Base-by-base conservation (phyloP, 2,113 vertebrate species). In the Corynorhinus townsendii region DNA sequence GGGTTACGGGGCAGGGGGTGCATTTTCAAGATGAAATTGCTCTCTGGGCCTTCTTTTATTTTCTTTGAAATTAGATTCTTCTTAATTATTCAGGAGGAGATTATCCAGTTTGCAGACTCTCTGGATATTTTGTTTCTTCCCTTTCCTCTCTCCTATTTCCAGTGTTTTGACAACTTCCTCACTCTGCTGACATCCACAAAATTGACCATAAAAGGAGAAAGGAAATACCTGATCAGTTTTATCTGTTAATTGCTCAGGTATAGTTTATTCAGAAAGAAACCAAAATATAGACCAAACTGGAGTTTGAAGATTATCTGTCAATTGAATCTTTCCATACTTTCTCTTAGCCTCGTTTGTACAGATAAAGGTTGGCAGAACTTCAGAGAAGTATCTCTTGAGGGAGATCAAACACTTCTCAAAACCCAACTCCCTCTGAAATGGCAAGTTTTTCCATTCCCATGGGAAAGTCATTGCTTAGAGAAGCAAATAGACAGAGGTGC, bases 331-430 rank as follows among this genome's bases (percentile, higher is more conserved):
- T 54, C 94, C 86, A 64, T 95, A 66, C 86, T 89, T 66, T 95
- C 75, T 86, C 76, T 95, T 77, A 86, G 86, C 94, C 83, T 95
- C 94, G 82, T 96, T 95, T 95, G 76, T 86, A 85, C 86, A 93
- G 89, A 97, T 93, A 93, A 94, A 91, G 66, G 83, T 68, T 97
- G 97, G 97, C 97, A 97, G 94, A 87, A 82, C 95, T 97, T 97
- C 96, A 96, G 97, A 96, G 96, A 96, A 86, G 71, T 77, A 85
- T 96, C 89, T 97, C 95, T 95, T 87, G 20, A 95, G 89, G 62
- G 96, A 97, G 97, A 97, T 96, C 96, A 97, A 97, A 97, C 95
- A 93, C 82, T 95, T 95, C 94, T 96, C 90, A 96, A 92, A 96
- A 91, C 54, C 88, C 81, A 95, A 62, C 92, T 96, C 93, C 66